Percentiles rank a stretch among this genome's conserved stretches.
Conservation (phyloP, 2,888 invertebrate species). For the Elaeidobius kamerunicus region DNA sequence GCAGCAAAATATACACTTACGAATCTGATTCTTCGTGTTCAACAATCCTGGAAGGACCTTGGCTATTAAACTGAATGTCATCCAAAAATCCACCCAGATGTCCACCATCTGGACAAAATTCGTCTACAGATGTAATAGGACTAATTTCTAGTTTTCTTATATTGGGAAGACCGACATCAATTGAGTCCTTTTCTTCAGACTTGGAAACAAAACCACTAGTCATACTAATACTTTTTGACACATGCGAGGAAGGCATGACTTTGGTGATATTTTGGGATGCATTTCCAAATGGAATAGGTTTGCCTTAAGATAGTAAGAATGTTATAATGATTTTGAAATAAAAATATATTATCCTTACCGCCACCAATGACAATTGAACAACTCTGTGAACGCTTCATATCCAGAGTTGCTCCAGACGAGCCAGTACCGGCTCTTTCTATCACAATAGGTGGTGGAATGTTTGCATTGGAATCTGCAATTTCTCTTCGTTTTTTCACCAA, state of each 20-base stretch:
- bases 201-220: constrained; percentile 44
- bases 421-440: constrained; percentile 41
- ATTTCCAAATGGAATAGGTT: constrained; percentile 48
- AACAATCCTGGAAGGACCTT: constrained; percentile 44
- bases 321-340: not conserved
- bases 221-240: constrained; percentile 45
- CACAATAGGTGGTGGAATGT: constrained; percentile 47
- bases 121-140: constrained; percentile 60
- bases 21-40: constrained; percentile 56
- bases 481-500: constrained; percentile 72
- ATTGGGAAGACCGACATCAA: constrained; percentile 44
- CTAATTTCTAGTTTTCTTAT: constrained; percentile 41
- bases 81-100: constrained; percentile 72
- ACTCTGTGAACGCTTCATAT: constrained; percentile 48
- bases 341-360: too few species aligned
- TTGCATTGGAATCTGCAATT: constrained; percentile 62
- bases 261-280: constrained; percentile 25
- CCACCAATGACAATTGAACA: constrained; percentile 37
- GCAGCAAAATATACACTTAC: constrained; percentile 42
- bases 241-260: constrained; percentile 27
- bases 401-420: constrained; percentile 45
- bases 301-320: constrained; percentile 38
- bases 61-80: constrained; percentile 53
- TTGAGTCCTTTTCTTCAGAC: constrained; percentile 45
- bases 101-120: constrained; percentile 74